Conservation (phyloP, 2,113 vertebrate genomes). For the Campylomormyrus tamandua region DNA sequence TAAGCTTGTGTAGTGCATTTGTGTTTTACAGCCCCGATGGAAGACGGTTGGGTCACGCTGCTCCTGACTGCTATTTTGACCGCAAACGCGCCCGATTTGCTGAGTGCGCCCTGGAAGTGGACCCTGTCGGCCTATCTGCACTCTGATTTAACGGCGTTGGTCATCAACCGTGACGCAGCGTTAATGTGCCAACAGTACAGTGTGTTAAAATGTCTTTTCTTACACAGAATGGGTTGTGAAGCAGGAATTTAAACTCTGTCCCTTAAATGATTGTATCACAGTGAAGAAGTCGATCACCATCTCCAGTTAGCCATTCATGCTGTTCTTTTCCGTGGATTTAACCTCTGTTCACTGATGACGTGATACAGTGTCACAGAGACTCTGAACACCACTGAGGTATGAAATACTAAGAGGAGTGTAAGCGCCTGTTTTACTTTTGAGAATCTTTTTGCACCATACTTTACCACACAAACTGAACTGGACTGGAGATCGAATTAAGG, state of each 20-base stretch:
- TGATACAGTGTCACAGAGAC: neutral
- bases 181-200: neutral
- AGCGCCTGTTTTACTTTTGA: conserved; percentile 39
- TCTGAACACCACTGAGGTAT: neutral
- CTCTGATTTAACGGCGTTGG: neutral
- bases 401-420: neutral
- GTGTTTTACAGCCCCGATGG: neutral
- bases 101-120: neutral
- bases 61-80: neutral
- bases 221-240: neutral
- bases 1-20: neutral
- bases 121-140: neutral
- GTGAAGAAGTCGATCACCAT: neutral
- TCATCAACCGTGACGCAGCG: neutral
- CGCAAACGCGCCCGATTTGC: neutral
- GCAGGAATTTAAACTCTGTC: neutral
- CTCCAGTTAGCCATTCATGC: neutral
- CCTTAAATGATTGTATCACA: neutral
- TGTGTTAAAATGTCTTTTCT: neutral
- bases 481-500: conserved; percentile 40
- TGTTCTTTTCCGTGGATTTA: neutral
- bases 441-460: conserved; percentile 46
- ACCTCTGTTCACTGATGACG: neutral
- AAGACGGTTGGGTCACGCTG: neutral
- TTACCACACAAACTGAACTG: conserved; percentile 49